A percentile compares a stretch with the other conserved stretches of the same genome.
These are phyloP conservation scores for Campylomormyrus tamandua DNA, from an alignment of 2,113 vertebrate species.

Conservation along the genomic window DNA sequence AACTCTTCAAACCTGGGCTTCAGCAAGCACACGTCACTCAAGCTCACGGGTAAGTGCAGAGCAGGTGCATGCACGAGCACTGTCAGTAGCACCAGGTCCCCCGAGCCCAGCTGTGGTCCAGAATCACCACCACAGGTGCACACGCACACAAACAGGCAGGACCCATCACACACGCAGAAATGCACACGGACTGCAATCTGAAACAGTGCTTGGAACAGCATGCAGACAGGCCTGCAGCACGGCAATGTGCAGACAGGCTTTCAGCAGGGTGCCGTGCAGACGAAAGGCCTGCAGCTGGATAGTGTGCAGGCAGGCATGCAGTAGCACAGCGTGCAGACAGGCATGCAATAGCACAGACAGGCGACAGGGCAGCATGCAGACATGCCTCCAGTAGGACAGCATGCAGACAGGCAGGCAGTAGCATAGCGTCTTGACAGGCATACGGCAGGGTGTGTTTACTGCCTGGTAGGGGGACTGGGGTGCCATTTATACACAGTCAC, in stretches of 20 bases:
- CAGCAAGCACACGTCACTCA: constrained; percentile 65
- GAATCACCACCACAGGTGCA: neutral
- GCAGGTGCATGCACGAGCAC: neutral
- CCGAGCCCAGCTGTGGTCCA: neutral
- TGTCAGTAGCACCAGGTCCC: neutral
- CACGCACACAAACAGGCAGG: neutral
- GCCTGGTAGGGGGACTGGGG: neutral
- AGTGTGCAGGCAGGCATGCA: neutral
- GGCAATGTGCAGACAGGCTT: neutral
- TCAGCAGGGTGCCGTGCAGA: too few species aligned
- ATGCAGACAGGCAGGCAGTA: too few species aligned
- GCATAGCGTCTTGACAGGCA: neutral
- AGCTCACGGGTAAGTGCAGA: constrained; percentile 55
- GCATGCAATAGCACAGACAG: neutral
- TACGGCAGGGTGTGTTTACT: neutral
- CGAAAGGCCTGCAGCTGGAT: neutral
- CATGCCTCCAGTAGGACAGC: too few species aligned
- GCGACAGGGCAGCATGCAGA: neutral
- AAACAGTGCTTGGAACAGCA: neutral
- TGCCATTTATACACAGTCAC: neutral
- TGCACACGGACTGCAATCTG: neutral
- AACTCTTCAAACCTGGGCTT: constrained; percentile 49
- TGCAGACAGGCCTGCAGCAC: neutral
- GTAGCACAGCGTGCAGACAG: neutral
- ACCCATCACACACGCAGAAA: neutral